Conservation (phyloP, 2,888 invertebrate species). For the Slavum lentiscoides region DNA sequence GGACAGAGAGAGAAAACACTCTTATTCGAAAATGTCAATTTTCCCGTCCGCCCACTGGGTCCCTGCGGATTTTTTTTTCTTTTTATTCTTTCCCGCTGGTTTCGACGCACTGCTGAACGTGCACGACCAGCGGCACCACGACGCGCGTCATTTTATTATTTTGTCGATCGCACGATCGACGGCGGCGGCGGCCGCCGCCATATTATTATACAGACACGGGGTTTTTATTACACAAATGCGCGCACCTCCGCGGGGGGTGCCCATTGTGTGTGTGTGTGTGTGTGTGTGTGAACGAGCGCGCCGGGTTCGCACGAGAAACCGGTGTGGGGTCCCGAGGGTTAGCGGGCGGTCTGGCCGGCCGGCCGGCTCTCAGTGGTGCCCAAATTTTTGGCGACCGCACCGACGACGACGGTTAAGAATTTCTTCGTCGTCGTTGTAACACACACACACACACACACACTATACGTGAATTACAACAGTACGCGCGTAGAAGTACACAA, state of each 20-base stretch:
- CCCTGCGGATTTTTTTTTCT: slow-evolving; percentile 13
- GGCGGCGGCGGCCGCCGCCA: not conserved
- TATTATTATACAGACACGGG: slow-evolving; percentile 14
- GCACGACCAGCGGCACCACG: not conserved
- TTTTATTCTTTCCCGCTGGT: not conserved
- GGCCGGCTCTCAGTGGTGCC: slow-evolving; percentile 36
- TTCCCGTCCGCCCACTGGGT: not conserved
- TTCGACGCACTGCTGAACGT: not conserved
- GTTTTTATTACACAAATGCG: slow-evolving; percentile 53
- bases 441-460: not conserved
- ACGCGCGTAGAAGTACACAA: too few relatives aligned
- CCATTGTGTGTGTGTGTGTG: slow-evolving; percentile 44
- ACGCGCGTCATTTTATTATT: slow-evolving; percentile 22
- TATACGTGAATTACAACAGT: too few relatives aligned
- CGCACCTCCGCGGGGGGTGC: slow-evolving; percentile 52
- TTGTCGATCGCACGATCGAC: too few relatives aligned
- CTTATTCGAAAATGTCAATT: slow-evolving; percentile 28
- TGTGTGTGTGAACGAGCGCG: slow-evolving; percentile 18
- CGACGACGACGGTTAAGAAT: slow-evolving; percentile 37
- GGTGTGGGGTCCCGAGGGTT: slow-evolving; percentile 53
- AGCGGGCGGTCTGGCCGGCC: slow-evolving; percentile 46
- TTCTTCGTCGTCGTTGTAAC: not conserved
- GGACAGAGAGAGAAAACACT: not conserved
- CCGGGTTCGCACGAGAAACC: slow-evolving; percentile 49
- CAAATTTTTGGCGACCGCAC: slow-evolving; percentile 19